Percentiles rank a stretch among this genome's conserved stretches.
Evolutionary conservation across 1,140 invertebrate species (phyloP).

Genomic region (Cepaea nemoralis): DNA sequence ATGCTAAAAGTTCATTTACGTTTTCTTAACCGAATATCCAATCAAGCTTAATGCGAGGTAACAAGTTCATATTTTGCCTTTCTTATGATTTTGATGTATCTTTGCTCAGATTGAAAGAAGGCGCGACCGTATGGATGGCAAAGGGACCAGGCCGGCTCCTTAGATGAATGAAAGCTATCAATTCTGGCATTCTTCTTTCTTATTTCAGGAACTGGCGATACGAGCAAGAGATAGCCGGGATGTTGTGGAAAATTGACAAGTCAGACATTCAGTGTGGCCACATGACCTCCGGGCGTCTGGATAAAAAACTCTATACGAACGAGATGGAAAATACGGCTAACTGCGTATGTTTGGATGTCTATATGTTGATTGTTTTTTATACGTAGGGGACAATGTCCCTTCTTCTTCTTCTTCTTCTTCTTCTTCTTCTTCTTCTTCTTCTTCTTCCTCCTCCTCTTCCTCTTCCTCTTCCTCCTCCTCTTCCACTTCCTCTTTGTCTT

Average conservation of each 20-base stretch:
- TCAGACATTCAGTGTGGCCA: conserved; percentile 72
- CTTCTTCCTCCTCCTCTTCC: not conserved
- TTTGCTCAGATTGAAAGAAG: no score
- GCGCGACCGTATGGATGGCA: no score
- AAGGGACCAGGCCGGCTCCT: no score
- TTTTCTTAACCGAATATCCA: no score
- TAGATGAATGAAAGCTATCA: no score
- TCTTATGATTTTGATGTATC: no score
- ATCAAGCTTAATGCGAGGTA: no score
- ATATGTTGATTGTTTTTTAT: not conserved
- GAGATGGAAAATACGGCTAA: conserved; percentile 28
- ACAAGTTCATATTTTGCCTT: no score
- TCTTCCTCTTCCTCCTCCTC: not conserved
- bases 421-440: not conserved
- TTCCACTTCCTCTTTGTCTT: no score
- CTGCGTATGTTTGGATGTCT: conserved; percentile 32
- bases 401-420: not conserved
- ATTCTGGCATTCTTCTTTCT: no score
- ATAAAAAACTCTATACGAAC: conserved; percentile 13
- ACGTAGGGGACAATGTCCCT: no score
- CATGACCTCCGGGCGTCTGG: not conserved
- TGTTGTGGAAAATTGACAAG: conserved; percentile 94
- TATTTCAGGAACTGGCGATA: conserved; percentile 97
- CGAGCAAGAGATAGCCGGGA: conserved; percentile 96
- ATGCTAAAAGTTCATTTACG: no score